Percentiles rank a stretch among this genome's conserved stretches.
phyloP scores from a whole-genome alignment of 2,113 vertebrate genomes.

The Silurus glanis region DNA sequence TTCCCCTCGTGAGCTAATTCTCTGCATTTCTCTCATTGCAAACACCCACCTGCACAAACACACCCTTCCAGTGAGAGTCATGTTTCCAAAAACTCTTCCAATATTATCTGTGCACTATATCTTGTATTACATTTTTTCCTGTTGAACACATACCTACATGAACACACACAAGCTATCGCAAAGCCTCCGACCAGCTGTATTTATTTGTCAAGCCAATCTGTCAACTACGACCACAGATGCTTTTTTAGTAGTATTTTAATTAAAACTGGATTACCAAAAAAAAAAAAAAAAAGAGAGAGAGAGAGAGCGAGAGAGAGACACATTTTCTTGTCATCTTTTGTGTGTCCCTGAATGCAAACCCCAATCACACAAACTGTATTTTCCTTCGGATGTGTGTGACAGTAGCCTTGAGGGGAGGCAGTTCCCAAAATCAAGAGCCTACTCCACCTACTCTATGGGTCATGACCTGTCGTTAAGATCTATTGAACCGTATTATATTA shows the following conservation, averaged over 20 bases:
- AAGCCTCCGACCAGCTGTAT: neutral
- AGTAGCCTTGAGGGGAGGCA: neutral
- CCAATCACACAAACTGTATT: neutral
- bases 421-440: neutral
- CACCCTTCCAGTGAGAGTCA: neutral
- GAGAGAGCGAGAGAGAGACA: too few species aligned
- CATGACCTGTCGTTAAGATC: conserved; percentile 1
- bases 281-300: too few species aligned
- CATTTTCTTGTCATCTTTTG: neutral
- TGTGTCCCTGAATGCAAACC: neutral
- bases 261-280: neutral
- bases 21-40: neutral
- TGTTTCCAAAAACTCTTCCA: conserved; percentile 36
- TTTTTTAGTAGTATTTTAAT: neutral
- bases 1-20: neutral
- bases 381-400: neutral
- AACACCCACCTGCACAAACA: conserved; percentile 10
- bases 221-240: neutral
- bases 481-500: neutral
- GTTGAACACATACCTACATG: neutral
- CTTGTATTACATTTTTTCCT: conserved; percentile 47
- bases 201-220: neutral
- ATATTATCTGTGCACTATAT: conserved; percentile 36
- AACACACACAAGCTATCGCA: neutral
- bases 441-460: neutral